These are phyloP conservation scores for Buteo buteo DNA, from an alignment of 2,113 vertebrate species.

Conservation along the genomic window DNA sequence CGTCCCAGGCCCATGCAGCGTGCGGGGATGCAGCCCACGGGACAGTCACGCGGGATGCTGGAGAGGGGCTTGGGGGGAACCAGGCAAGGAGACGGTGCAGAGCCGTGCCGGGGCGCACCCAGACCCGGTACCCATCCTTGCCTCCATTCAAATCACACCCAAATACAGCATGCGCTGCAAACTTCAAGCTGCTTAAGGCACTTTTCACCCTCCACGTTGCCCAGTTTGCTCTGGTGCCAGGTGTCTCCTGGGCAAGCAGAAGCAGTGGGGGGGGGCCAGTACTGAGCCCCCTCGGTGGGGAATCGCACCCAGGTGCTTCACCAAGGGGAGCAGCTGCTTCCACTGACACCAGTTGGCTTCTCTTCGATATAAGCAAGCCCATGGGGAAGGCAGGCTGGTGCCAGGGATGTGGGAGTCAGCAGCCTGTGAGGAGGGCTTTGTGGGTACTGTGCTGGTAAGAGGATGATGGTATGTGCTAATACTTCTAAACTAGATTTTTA, in stretches of 20 bases:
- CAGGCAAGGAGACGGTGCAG: accelerated
- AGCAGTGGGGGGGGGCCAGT: background rate
- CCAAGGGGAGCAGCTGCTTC: background rate
- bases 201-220: background rate
- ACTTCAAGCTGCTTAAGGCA: background rate
- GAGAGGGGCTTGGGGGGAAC: accelerated
- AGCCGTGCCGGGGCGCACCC: background rate
- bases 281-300: background rate
- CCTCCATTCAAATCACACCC: background rate
- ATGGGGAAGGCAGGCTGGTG: background rate
- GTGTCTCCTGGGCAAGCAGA: background rate
- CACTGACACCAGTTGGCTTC: background rate
- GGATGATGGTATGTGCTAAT: background rate
- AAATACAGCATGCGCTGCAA: accelerated
- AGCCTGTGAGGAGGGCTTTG: background rate
- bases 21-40: background rate
- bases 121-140: accelerated
- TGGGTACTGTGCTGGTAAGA: background rate
- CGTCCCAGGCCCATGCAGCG: background rate
- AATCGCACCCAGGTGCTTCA: accelerated
- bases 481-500: background rate
- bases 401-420: background rate
- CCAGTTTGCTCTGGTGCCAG: background rate
- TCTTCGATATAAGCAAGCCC: background rate
- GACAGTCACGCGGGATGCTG: background rate